Base-by-base conservation (phyloP, 2,113 vertebrate genomes). In the Narcine bancroftii region DNA sequence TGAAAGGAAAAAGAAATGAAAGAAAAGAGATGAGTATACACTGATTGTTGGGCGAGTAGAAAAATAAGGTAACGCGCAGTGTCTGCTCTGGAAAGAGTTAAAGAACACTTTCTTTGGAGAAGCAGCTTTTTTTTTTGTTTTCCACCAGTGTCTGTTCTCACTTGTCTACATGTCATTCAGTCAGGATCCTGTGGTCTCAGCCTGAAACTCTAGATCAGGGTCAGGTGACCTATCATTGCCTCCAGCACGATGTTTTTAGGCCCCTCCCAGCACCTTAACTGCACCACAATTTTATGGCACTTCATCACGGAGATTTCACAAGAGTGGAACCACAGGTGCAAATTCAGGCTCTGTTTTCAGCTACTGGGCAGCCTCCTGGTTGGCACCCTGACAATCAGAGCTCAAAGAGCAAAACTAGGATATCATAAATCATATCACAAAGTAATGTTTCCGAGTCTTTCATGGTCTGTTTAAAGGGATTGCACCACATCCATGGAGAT, bases 381-480 rank as follows among this genome's bases (percentile, higher is more conserved):
- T 66, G 87, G 60, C 45, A 92, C 92, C 66, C 85, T 92, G 92
- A 92, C 92, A 92, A 73, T 81, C 77, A 53, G 24, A 77, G 81
- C 92, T 92, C 73, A 93, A 93, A 73, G 92, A 94, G 93, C 92
- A 93, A 93, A 94, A 94, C 92, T 89, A 94, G 94, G 93, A 93
- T 77, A 94, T 93, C 92, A 92, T 94, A 95, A 95, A 95, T 96
- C 94, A 95, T 93, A 92, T 93, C 89, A 72, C 21, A 92, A 93
- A 94, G 92, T 94, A 93, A 92, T 92, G 92, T 72, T 93, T 94
- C 93, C 92, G 93, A 93, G 93, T 94, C 92, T 15, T 92, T 93
- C 75, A 89, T 92, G 93, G 93, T 87, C 92, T 72, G 92, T 92
- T 92, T 76, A 92, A 94, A 93, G 94, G 93, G 93, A 93, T 93